Conservation (phyloP, 2,888 invertebrate species). For the Meandrusa payeni region DNA sequence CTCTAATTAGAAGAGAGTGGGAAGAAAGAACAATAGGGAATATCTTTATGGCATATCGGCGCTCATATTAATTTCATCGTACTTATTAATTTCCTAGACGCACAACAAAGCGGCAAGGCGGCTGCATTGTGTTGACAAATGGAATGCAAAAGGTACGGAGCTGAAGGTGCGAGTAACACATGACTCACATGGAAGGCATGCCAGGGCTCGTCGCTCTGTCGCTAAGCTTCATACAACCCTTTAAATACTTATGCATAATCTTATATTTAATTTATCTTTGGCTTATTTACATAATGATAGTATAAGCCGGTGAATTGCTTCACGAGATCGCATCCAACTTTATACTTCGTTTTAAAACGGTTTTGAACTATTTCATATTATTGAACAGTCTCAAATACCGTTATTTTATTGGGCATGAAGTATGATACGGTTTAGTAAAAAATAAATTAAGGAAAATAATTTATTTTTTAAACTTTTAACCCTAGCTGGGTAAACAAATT, state of each 20-base stretch:
- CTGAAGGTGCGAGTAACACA: constrained; percentile 50
- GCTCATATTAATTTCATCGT: constrained; percentile 13
- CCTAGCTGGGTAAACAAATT: too few species aligned
- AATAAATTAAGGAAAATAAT: too few species aligned
- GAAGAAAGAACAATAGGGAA: constrained; percentile 1
- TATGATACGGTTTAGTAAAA: too few species aligned
- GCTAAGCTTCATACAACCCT: constrained; percentile 15
- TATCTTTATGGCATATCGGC: constrained; percentile 2
- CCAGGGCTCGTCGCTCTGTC: constrained; percentile 36
- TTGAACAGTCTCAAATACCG: too few species aligned
- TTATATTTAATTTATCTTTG: constrained; percentile 4
- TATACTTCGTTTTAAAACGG: too few species aligned
- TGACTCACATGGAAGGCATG: constrained; percentile 70
- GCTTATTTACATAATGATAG: not conserved
- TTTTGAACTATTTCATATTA: too few species aligned
- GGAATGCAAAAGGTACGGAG: constrained; percentile 64
- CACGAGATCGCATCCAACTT: not conserved
- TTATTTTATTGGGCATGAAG: too few species aligned
- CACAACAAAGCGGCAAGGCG: constrained; percentile 30
- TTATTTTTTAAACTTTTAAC: too few species aligned
- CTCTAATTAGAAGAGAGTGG: too few species aligned
- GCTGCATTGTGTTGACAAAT: constrained; percentile 35
- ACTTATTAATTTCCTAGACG: constrained; percentile 27
- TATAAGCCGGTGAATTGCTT: not conserved
- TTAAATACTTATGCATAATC: constrained; percentile 8